Evolutionary conservation across 2,797 vertebrate species (phyloP).

Genomic region (Threskiornis aethiopicus): DNA sequence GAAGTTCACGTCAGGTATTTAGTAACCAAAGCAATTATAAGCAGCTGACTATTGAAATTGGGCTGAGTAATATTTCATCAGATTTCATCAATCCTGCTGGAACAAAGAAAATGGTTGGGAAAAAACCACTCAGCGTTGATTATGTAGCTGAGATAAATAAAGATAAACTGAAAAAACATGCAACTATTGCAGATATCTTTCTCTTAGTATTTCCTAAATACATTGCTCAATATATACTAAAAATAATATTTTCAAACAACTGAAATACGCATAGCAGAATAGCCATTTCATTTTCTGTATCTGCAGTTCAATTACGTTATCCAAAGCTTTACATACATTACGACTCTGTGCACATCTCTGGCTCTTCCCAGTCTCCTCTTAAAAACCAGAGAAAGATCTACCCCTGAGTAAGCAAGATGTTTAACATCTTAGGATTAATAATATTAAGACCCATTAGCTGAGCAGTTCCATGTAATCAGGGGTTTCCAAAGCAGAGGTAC

Average conservation of each 20-base stretch:
- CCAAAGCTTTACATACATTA: not conserved
- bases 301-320: not conserved
- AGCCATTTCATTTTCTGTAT: not conserved
- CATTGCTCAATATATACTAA: not conserved
- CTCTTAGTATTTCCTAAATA: not conserved
- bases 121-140: not conserved
- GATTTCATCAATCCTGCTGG: not conserved
- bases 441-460: not conserved
- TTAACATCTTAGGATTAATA: not conserved
- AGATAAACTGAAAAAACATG: not conserved
- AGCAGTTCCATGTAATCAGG: not conserved
- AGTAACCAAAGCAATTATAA: conserved; percentile 70
- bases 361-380: not conserved
- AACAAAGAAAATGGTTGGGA: not conserved
- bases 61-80: conserved; percentile 37
- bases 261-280: not conserved
- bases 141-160: not conserved
- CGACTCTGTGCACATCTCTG: accelerated
- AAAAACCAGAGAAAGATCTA: not conserved
- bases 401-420: not conserved
- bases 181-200: not conserved
- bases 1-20: conserved; percentile 59
- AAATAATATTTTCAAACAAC: not conserved
- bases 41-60: conserved; percentile 10
- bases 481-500: not conserved